A percentile compares a stretch with the other conserved stretches of the same genome.
Conservation (phyloP, 2,888 invertebrate species). For the Chaetogeoica ovagalla region DNA sequence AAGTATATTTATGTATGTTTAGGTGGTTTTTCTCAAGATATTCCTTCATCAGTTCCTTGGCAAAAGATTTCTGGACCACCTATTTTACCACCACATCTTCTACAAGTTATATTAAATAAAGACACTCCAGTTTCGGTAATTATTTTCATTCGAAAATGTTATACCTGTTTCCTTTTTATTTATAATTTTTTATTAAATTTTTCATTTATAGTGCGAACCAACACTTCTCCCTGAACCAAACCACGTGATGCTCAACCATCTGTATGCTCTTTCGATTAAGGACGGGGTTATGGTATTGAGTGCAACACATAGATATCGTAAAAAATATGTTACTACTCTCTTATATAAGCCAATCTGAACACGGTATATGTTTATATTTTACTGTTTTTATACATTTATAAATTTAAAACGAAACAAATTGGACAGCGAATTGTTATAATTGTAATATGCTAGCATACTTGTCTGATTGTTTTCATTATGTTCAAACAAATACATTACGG, state of each 20-base stretch:
- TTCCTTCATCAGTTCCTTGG: slow-evolving; percentile 89
- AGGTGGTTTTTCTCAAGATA: slow-evolving; percentile 70
- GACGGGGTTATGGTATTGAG: slow-evolving; percentile 99
- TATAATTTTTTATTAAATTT: slow-evolving; percentile 2
- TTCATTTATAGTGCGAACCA: slow-evolving; percentile 82
- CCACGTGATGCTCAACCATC: slow-evolving; percentile 99
- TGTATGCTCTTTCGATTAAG: slow-evolving; percentile 99
- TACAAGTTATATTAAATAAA: slow-evolving; percentile 98
- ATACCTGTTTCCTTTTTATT: background rate
- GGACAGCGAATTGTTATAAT: slow-evolving; percentile 17
- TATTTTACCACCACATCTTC: slow-evolving; percentile 92
- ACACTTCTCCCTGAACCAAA: slow-evolving; percentile 98
- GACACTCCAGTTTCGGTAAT: slow-evolving; percentile 92
- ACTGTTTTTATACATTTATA: slow-evolving; percentile 18
- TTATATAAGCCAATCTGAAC: slow-evolving; percentile 92
- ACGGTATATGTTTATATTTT: slow-evolving; percentile 38
- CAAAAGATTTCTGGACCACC: slow-evolving; percentile 93
- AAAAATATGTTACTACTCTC: slow-evolving; percentile 98
- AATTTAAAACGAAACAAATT: slow-evolving; percentile 1
- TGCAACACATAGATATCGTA: slow-evolving; percentile 96
- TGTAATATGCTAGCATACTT: background rate
- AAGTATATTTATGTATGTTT: slow-evolving; percentile 57
- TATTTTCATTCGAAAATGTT: slow-evolving; percentile 55
- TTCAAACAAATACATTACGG: background rate
- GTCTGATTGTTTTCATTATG: background rate